phyloP scores from a whole-genome alignment of 2,888 invertebrate species.

The Anticlea derivata region DNA sequence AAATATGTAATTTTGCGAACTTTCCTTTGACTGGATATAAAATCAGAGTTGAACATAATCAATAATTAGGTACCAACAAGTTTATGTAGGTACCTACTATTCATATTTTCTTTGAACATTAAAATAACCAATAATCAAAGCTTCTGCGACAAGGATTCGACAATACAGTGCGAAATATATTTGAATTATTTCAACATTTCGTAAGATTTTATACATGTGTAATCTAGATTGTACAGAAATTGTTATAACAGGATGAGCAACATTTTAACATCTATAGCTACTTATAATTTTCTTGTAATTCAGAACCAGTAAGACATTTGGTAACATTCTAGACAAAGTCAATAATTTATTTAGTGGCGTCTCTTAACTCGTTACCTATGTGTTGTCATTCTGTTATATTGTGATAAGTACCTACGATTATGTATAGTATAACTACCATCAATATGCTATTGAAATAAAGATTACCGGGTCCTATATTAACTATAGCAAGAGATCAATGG shows the following conservation, averaged over 20 bases:
- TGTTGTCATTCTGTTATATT: neutral
- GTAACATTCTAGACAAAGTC: slow-evolving; percentile 13
- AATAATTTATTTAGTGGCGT: slow-evolving; percentile 3
- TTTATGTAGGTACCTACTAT: neutral
- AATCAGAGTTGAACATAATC: slow-evolving; percentile 1
- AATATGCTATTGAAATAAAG: neutral
- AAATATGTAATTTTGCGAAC: slow-evolving; percentile 42
- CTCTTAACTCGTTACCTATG: neutral
- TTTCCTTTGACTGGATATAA: slow-evolving; percentile 2
- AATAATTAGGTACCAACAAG: neutral
- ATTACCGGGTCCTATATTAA: neutral
- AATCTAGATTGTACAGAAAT: slow-evolving; percentile 17
- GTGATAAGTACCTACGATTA: slow-evolving; percentile 2
- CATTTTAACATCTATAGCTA: slow-evolving; percentile 24
- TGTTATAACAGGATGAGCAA: slow-evolving; percentile 28
- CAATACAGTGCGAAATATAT: neutral
- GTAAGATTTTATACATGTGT: neutral
- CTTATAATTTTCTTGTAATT: slow-evolving; percentile 5
- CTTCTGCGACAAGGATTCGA: neutral
- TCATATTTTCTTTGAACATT: neutral
- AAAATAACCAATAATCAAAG: neutral
- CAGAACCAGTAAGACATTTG: slow-evolving; percentile 15
- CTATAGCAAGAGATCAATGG: slow-evolving; percentile 8
- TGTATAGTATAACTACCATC: neutral
- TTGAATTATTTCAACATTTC: neutral